Base-by-base conservation (phyloP, 1,140 invertebrate genomes). In the Musca domestica region DNA sequence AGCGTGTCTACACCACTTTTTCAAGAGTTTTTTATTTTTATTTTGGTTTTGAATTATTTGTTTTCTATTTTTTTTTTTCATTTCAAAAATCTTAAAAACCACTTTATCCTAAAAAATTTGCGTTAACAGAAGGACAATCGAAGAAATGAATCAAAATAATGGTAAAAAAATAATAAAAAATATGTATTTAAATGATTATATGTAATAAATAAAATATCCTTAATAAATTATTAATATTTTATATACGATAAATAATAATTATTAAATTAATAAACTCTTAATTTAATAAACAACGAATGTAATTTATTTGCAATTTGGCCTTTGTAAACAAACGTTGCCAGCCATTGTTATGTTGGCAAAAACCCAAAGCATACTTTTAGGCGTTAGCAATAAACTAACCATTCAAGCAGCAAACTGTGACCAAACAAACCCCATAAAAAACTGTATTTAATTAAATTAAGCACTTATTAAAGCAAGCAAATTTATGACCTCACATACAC, bases 81-180 rank as follows among this genome's bases (percentile, higher is more conserved):
- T 7, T 48, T 48, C 17, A 3, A n/a, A 48, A 4, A n/a, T 48
- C 17, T 7, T 48, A 48, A 48, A 15, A 5, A 48, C 14, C 3
- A 48, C 47, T 51, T 12, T 54, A 54, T 23, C 20, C 22, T 23
- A 54, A 65, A 73, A 73, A 77, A 77, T 76, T 77, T 77, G 76
- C 76, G 76, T 77, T 77, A 76, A 77, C 73, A 73, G 73, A 77
- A 77, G 76, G 76, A 77, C 76, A 77, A 77, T 77, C 76, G 73
- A 71, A 72, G 72, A 71, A 75, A 19, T 56, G 27, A 30, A 30
- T 30, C 27, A 30, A 30, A 30, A 30, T 30, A 30, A 30, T 30
- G 27, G 27, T 9, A 9, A 30, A 30, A 30, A 30, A 30, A 30
- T 30, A 30, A 30, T 30, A 49, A 49, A n/a, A 49, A 49, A n/a